Base-by-base conservation (phyloP, 2,797 vertebrate genomes). In the Falco concolor region DNA sequence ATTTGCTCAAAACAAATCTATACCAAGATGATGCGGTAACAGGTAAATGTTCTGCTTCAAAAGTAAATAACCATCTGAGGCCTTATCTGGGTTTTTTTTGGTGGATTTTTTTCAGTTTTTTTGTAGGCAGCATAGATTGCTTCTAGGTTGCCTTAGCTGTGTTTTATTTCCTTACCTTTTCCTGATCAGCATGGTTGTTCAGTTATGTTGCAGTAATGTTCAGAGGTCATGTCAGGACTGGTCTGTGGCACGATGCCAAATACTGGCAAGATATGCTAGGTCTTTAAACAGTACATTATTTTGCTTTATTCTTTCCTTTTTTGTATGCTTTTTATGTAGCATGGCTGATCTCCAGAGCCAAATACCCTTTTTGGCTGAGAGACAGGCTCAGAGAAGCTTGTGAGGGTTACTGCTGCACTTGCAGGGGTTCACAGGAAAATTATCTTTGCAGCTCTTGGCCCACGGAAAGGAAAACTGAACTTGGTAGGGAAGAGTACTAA, bases 11-110 rank as follows among this genome's bases (percentile, higher is more conserved):
- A 98, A 99, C 99, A 83, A 99, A 99, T 95, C 98, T 99, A 9
- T 99, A 99, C 96, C 99, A 99, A 92, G 99, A 99, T 96, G 99
- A 99, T 96, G 99, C 99, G 32, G 99, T 99, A 84, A 99, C 99
- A 96, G 99, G 99, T 99, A 95, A 84, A 90, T 77, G 40, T 93
- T 97, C 63, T 95, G 27, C 80, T 93, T 86, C 76, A 85, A 95
- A 90, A 93, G 88, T 54, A 91, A 86, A 83, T 84, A 86, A 61
- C 27, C 32, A 64, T 65, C 38, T 67, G 70, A 76, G 59, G 64
- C 36, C 34, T 94, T 95, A 80, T 42, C 28, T 79, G 63, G 9
- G 5, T 0, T 2, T 27, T 91, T 92, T 59, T 68, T 21, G 4
- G 2, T 42, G 6, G 0, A 13, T 18, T 69, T 19, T 9, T 8